These are phyloP conservation scores for Halichoerus grypus DNA, from an alignment of 2,113 vertebrate genomes.

Conservation along the genomic window DNA sequence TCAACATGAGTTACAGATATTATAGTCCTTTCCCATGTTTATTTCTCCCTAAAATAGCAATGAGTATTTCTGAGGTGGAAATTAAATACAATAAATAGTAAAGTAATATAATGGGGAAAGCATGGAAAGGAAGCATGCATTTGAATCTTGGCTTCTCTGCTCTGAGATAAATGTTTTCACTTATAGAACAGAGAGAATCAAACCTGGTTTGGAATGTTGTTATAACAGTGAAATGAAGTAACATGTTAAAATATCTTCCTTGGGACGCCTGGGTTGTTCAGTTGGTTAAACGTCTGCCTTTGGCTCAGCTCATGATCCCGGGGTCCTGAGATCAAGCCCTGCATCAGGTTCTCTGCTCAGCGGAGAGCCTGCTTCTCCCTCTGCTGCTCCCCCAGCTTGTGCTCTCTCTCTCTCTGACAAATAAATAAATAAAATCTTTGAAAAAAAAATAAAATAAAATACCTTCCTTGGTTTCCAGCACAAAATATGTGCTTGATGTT, in stretches of 20 bases:
- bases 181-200: slow-evolving; percentile 6
- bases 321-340: neutral
- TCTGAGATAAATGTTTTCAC: neutral
- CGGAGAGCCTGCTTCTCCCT: neutral
- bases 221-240: neutral
- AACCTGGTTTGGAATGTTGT: neutral
- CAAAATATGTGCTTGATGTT: neutral
- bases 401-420: neutral
- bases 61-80: neutral
- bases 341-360: neutral
- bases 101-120: neutral
- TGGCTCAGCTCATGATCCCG: neutral
- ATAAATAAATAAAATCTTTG: neutral
- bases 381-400: neutral
- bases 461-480: neutral
- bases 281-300: neutral
- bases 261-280: neutral
- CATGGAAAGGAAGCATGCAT: neutral
- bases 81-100: neutral
- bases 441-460: neutral
- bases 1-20: neutral
- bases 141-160: neutral
- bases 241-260: neutral
- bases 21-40: neutral
- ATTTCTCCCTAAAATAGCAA: neutral